phyloP scores from a whole-genome alignment of 2,888 invertebrate genomes.

The Volucella bombylans region DNA sequence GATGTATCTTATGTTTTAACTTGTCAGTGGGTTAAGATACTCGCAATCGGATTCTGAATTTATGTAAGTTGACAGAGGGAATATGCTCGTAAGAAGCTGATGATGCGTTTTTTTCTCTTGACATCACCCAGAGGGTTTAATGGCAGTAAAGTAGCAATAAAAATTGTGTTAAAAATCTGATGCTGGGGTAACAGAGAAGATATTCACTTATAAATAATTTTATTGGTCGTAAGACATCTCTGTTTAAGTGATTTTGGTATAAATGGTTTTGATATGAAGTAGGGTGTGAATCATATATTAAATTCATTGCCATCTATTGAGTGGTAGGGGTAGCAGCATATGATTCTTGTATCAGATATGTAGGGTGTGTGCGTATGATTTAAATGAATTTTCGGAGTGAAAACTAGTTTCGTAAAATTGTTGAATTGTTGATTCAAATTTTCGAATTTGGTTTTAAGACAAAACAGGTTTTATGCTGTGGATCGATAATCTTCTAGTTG shows the following conservation, averaged over 20 bases:
- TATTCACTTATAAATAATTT: slow-evolving; percentile 31
- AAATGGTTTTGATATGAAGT: slow-evolving; percentile 60
- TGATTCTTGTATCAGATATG: slow-evolving; percentile 19
- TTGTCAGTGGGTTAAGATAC: background rate
- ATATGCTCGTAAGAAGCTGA: background rate
- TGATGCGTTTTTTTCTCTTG: background rate
- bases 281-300: slow-evolving; percentile 4
- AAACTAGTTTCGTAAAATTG: background rate
- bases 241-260: slow-evolving; percentile 28
- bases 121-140: background rate
- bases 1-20: slow-evolving; percentile 8
- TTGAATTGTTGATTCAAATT: background rate
- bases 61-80: background rate
- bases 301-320: slow-evolving; percentile 60
- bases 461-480: too few relatives aligned
- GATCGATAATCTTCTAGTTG: too few relatives aligned
- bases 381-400: background rate
- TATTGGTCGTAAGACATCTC: slow-evolving; percentile 62
- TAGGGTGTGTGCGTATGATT: background rate
- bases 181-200: background rate
- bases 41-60: background rate
- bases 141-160: slow-evolving; percentile 17
- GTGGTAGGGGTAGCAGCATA: slow-evolving; percentile 51
- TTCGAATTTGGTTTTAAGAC: too few relatives aligned
- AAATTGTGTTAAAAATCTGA: slow-evolving; percentile 28